Percentiles rank a stretch among this genome's conserved stretches.
These are phyloP conservation scores for Arrhamphus sclerolepis DNA, from an alignment of 2,797 vertebrate genomes.

Conservation along the genomic window DNA sequence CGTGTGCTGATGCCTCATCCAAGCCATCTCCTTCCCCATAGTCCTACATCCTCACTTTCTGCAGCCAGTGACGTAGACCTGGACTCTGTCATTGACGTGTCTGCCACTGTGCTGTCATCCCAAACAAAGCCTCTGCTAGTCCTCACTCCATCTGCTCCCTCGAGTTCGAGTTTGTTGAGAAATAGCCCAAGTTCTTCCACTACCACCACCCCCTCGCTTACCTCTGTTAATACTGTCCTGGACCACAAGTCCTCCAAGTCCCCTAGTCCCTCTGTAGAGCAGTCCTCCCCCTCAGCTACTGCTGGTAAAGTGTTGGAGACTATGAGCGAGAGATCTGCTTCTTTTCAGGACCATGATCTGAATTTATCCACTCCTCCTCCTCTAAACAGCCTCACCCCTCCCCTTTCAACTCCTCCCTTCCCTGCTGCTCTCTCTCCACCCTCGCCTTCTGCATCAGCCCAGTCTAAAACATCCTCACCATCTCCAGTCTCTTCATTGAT, in stretches of 20 bases:
- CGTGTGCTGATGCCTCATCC: constrained; percentile 13
- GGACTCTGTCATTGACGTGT: constrained; percentile 65
- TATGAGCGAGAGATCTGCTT: constrained; percentile 25
- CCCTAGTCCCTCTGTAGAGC: constrained; percentile 61
- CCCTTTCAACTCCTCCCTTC: constrained; percentile 43
- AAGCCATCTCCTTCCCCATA: constrained; percentile 37
- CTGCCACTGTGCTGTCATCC: constrained; percentile 62
- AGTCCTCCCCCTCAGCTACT: constrained; percentile 45
- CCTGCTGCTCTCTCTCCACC: constrained; percentile 25
- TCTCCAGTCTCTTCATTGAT: constrained; percentile 30
- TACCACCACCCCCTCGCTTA: constrained; percentile 64
- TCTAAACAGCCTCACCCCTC: constrained; percentile 52
- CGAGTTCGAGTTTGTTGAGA: constrained; percentile 52
- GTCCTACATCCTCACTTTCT: constrained; percentile 63
- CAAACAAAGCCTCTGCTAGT: constrained; percentile 62
- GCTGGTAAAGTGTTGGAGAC: constrained; percentile 47
- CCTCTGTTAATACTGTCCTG: constrained; percentile 68
- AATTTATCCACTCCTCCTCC: constrained; percentile 39
- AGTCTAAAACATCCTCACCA: constrained; percentile 49
- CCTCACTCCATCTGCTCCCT: constrained; percentile 59
- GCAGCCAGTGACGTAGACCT: constrained; percentile 62
- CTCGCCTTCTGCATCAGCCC: not conserved
- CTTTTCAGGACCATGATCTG: constrained; percentile 43
- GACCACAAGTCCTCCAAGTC: constrained; percentile 68
- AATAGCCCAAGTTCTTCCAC: constrained; percentile 61